Base-by-base conservation (phyloP, 1,140 invertebrate species). In the Pseudomyrmex dendroicus region DNA sequence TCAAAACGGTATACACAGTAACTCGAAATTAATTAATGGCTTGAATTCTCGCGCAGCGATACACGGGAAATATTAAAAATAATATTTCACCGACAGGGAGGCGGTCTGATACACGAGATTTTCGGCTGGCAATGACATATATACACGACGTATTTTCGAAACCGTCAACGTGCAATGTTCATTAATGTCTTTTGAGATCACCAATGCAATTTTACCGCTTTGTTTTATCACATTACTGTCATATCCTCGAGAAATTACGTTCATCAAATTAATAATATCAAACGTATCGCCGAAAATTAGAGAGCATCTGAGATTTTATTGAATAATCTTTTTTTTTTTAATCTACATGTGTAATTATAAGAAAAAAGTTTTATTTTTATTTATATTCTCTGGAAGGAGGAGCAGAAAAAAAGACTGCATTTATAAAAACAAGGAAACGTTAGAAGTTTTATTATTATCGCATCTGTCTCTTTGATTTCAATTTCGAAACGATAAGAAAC, bases 11-110 rank as follows among this genome's bases (percentile, higher is more conserved):
- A 35, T 35, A 72, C 54, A 80, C 76, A 72, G 76, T 72, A 66
- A 66, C 46, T 80, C 76, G 66, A 80, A 80, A 80, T 72, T 80
- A 80, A 80, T 80, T 80, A 80, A 80, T 50, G 76, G 76, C 56
- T 56, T 5, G 76, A 72, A 80, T 80, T 59, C 76, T 72, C 66
- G 76, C 66, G 76, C 64, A 48, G 44, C 64, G 76, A 70, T 78
- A 78, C 64, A 48, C 76, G 76, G 76, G 76, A 80, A 80, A 80
- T 80, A 80, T 80, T 80, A 80, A 80, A 80, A 80, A 80, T 80
- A 80, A 80, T 80, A 80, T 80, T 80, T 80, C 76, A 72, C 54
- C 44, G 44, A 46, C 44, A 22, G 15, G 63, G 20, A 4, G 4
- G 44, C 22, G 76, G 44, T 35, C 20, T 57, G 76, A 80, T 80